phyloP scores from a whole-genome alignment of 2,113 vertebrate genomes.

The Microtus pennsylvanicus region DNA sequence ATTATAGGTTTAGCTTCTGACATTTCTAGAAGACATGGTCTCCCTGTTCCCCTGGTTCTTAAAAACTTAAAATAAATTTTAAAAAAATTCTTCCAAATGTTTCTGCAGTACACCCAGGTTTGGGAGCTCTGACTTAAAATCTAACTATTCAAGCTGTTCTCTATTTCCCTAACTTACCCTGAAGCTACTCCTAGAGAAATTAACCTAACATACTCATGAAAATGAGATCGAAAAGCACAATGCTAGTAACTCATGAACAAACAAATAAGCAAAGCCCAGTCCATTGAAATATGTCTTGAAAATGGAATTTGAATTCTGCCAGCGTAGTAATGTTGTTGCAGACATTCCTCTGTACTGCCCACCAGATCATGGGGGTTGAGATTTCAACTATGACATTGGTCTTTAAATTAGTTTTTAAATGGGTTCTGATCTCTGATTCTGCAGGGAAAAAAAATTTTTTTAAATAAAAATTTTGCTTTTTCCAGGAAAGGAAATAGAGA shows the following conservation, averaged over 20 bases:
- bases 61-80: background rate
- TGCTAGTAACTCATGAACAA: background rate
- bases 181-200: background rate
- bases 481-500: background rate
- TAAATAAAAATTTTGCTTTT: background rate
- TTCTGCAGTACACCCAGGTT: background rate
- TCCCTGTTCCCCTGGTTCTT: background rate
- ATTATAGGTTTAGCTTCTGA: background rate
- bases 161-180: background rate
- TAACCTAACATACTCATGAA: background rate
- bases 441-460: fast-evolving
- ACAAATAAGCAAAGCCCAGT: background rate
- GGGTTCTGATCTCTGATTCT: background rate
- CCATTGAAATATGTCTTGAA: background rate
- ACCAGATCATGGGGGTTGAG: background rate
- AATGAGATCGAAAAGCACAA: background rate
- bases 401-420: background rate
- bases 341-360: background rate
- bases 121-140: background rate
- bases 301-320: background rate
- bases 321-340: background rate
- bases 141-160: background rate
- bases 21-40: background rate
- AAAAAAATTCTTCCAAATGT: background rate
- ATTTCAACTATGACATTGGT: background rate